Evolutionary conservation across 2,888 invertebrate species (phyloP), one percentile per base, ranked within the genome.

Genomic region (Morinoia aosen): DNA sequence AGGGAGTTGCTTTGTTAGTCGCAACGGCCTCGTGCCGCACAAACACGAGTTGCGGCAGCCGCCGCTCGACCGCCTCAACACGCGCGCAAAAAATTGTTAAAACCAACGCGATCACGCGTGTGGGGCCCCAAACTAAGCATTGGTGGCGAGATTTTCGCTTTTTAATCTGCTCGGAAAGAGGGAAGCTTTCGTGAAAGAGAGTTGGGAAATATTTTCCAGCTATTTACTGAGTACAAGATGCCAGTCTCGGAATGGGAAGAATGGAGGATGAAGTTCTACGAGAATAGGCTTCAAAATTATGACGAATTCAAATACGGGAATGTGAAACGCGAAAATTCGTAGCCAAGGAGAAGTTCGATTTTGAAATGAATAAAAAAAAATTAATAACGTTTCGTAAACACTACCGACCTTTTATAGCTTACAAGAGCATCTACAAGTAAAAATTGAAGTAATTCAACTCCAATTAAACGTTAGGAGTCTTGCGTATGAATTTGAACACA

Each of bases 1-100:
- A 93, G 93, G 48, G 93, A 93, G 57, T 93, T 93, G 93, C 93
- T 93, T 93, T 93, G 93, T 93, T 93, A 93, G 93, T 57, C 57
- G 57, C 48, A 93, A 93, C 48, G 93, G 93, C 57, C 33, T 93
- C 93, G 93, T 57, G 57, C 25, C 16, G 12, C 57, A 57, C 57
- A 93, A 93, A 93, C 57, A 93, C 93, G 33, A 5, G 93, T 14
- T 16, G 40, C 90, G 4, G 12, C 25, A 40, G 33, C 88, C 88
- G 33, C 88, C 16, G 25, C 10, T 33, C 76, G 12, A 76, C 33
- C 25, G 25, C 25, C 25, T 33, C 2, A 10, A 8, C 76, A 76
- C 76, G 76, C 8, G 76, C 19, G 33, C 76, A 76, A 76, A 33
- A 76, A 76, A 76, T 16, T 33, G 33, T 16, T 33, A 33, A 16